phyloP scores from a whole-genome alignment of 1,140 invertebrate species.

The Lethrus apterus region DNA sequence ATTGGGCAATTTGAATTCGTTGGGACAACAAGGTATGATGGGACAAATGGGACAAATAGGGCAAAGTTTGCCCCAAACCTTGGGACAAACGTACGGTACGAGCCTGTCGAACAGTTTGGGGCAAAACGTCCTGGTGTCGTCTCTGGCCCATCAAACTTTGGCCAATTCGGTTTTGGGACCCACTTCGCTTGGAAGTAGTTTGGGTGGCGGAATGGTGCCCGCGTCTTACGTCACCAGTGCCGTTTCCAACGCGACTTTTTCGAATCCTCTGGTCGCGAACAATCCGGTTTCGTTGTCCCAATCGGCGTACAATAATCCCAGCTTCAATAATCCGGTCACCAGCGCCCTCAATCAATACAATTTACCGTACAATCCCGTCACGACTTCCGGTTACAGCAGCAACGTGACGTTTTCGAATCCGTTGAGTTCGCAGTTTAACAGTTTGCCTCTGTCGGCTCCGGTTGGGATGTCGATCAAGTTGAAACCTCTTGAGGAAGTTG shows the following conservation, averaged over 20 bases:
- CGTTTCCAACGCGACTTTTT: conserved; percentile 51
- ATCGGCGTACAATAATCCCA: conserved; percentile 32
- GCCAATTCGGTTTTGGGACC: not conserved
- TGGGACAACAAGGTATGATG: not conserved
- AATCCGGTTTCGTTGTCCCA: conserved; percentile 24
- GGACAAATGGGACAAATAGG: conserved; percentile 13
- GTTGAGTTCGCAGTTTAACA: conserved; percentile 38
- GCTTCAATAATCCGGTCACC: conserved; percentile 30
- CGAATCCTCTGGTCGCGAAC: conserved; percentile 49
- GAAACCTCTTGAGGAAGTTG: conserved; percentile 61
- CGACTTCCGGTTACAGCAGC: conserved; percentile 29
- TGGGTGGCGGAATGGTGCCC: conserved; percentile 33
- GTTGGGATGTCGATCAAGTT: conserved; percentile 55
- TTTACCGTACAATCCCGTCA: conserved; percentile 24
- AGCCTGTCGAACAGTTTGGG: conserved; percentile 21
- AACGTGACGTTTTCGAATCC: conserved; percentile 40
- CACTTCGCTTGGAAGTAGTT: not conserved
- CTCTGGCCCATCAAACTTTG: conserved; percentile 4
- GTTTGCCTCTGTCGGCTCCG: conserved; percentile 36
- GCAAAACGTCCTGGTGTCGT: conserved; percentile 20
- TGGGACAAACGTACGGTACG: conserved; percentile 6
- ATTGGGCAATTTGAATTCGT: conserved; percentile 32
- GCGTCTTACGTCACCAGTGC: conserved; percentile 44
- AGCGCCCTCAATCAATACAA: conserved; percentile 24
- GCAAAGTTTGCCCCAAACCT: not conserved